Conservation (phyloP, 2,797 vertebrate genomes). For the Gephyroberyx darwinii region DNA sequence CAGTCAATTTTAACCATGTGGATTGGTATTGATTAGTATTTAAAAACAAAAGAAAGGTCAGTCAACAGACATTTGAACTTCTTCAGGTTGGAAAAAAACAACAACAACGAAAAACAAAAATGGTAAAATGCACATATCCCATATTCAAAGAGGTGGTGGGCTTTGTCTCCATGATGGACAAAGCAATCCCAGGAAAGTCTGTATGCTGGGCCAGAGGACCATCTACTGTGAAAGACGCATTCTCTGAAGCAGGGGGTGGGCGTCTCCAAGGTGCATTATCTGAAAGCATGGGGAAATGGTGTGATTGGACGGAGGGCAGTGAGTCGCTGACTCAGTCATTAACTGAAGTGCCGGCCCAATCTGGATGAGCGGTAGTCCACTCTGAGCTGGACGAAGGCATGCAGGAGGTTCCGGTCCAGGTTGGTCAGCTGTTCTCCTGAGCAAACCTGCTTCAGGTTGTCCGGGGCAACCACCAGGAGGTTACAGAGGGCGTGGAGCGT, state of each 20-base stretch:
- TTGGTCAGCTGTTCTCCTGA: conserved; percentile 98
- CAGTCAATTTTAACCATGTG: conserved; percentile 47
- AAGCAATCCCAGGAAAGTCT: conserved; percentile 55
- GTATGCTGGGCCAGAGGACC: conserved; percentile 30
- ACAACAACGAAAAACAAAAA: conserved; percentile 39
- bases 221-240: conserved; percentile 7
- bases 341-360: conserved; percentile 98
- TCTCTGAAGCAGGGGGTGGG: conserved; percentile 49
- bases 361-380: conserved; percentile 95
- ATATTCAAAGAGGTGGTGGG: conserved; percentile 59
- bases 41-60: conserved; percentile 74
- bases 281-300: conserved; percentile 45
- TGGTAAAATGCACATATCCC: conserved; percentile 75
- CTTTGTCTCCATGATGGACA: conserved; percentile 49
- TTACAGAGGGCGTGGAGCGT: conserved; percentile 99
- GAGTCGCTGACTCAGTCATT: conserved; percentile 72
- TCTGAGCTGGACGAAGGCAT: conserved; percentile 97
- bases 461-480: conserved; percentile 97
- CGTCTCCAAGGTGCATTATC: conserved; percentile 66
- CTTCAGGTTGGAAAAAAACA: conserved; percentile 56
- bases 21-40: conserved; percentile 70
- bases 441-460: conserved; percentile 99
- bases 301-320: conserved; percentile 71
- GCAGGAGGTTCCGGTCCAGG: conserved; percentile 97
- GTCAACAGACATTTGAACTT: conserved; percentile 64